phyloP scores from a whole-genome alignment of 2,113 vertebrate genomes.

The Amphiprion percula region DNA sequence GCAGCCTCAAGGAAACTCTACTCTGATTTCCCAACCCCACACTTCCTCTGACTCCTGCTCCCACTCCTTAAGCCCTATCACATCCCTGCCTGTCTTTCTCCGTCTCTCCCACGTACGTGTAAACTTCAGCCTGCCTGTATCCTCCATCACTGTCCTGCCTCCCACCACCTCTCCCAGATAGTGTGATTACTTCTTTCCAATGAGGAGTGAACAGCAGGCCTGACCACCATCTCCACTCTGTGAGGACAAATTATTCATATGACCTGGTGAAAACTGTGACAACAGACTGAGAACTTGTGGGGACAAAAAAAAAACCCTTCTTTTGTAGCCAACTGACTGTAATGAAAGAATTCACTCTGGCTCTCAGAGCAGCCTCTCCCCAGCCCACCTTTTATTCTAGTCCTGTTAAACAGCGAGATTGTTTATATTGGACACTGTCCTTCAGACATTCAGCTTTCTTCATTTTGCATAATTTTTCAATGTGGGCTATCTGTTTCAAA shows the following conservation, averaged over 20 bases:
- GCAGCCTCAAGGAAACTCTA: slow-evolving; percentile 67
- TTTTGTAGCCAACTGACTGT: slow-evolving; percentile 33
- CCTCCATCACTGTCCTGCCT: slow-evolving; percentile 51
- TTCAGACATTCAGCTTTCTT: slow-evolving; percentile 41
- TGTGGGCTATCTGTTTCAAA: slow-evolving; percentile 47
- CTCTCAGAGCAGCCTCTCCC: slow-evolving; percentile 36
- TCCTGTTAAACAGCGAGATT: slow-evolving; percentile 53
- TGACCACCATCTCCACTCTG: slow-evolving; percentile 9
- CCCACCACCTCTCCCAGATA: slow-evolving; percentile 19
- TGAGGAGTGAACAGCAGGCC: background rate
- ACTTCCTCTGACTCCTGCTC: slow-evolving; percentile 72
- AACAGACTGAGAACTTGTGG: slow-evolving; percentile 8
- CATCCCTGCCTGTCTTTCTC: slow-evolving; percentile 35
- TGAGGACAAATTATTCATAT: slow-evolving; percentile 27
- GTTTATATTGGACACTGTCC: slow-evolving; percentile 64
- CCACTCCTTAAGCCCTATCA: slow-evolving; percentile 53
- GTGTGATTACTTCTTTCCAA: slow-evolving; percentile 12
- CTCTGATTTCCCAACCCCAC: slow-evolving; percentile 70
- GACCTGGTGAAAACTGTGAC: slow-evolving; percentile 41
- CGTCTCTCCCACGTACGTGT: slow-evolving; percentile 38
- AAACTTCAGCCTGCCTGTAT: slow-evolving; percentile 44
- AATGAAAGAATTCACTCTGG: slow-evolving; percentile 49
- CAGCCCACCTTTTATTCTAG: slow-evolving; percentile 56
- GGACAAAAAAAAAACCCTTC: slow-evolving; percentile 38
- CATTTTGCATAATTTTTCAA: slow-evolving; percentile 53